Conservation (phyloP, 2,797 vertebrate genomes). For the Urocyon cinereoargenteus region DNA sequence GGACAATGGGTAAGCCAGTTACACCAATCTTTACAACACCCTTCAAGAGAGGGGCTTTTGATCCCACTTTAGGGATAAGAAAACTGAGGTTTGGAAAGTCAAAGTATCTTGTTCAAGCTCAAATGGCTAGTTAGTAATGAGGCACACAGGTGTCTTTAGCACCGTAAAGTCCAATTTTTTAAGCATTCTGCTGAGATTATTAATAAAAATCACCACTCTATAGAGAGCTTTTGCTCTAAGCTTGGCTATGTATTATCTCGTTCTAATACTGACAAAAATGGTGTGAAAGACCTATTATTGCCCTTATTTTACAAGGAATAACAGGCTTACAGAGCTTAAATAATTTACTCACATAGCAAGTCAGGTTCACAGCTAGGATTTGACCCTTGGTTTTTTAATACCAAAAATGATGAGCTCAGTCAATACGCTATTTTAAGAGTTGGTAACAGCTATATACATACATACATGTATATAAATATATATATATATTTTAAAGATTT, state of each 20-base stretch:
- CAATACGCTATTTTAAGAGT: slow-evolving; percentile 1
- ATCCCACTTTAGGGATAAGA: background rate
- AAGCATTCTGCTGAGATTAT: background rate
- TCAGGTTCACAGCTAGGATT: background rate
- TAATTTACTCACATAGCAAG: background rate
- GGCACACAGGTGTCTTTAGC: background rate
- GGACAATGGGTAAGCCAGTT: background rate
- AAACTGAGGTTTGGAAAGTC: background rate
- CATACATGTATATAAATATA: too few species aligned
- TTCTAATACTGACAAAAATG: background rate
- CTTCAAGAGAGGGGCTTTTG: background rate
- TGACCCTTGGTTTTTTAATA: background rate
- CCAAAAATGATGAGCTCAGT: background rate
- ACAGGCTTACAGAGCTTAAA: background rate
- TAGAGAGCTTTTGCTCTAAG: background rate
- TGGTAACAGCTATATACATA: background rate
- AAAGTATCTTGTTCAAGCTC: background rate
- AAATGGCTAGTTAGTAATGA: background rate
- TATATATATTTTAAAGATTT: too few species aligned
- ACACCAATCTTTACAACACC: background rate
- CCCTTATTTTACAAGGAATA: background rate
- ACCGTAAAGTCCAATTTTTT: background rate
- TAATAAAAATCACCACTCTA: background rate
- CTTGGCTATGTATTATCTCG: background rate
- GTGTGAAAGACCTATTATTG: background rate